phyloP scores from a whole-genome alignment of 1,140 invertebrate species.

The Drosophila carrolli region DNA sequence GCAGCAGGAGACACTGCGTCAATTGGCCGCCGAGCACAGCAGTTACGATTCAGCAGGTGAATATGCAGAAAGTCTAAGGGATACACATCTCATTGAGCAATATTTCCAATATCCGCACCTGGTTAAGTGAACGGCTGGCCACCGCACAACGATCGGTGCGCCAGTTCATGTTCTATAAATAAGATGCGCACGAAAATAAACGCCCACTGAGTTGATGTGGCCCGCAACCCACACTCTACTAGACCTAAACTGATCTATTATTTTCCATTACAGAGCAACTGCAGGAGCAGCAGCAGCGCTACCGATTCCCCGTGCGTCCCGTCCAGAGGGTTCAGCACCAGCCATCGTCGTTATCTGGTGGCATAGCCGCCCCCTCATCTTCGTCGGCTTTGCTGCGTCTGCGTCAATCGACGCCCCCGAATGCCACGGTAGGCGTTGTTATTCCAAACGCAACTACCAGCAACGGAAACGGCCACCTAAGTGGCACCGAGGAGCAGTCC shows the following conservation, averaged over 20 bases:
- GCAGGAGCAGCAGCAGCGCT: conserved; percentile 77
- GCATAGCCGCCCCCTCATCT: conserved; percentile 4
- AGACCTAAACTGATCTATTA: conserved; percentile 29
- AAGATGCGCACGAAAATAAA: conserved; percentile 65
- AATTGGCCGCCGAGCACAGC: conserved; percentile 60
- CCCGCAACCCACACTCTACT: conserved; percentile 25
- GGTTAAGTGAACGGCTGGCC: conserved; percentile 30
- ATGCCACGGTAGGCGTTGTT: conserved; percentile 77
- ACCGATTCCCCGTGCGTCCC: conserved; percentile 79
- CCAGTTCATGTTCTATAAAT: conserved; percentile 78
- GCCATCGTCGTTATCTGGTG: conserved; percentile 29
- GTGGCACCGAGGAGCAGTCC: conserved; percentile 25
- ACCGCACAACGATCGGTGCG: conserved; percentile 49
- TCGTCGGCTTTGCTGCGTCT: conserved; percentile 42
- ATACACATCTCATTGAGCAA: conserved; percentile 18
- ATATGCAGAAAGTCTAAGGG: not conserved
- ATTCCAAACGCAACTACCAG: conserved; percentile 76
- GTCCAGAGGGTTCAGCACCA: conserved; percentile 78
- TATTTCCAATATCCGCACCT: conserved; percentile 49
- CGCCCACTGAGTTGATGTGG: conserved; percentile 47
- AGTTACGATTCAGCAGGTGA: conserved; percentile 65
- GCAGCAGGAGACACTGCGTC: conserved; percentile 58
- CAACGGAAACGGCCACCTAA: conserved; percentile 44
- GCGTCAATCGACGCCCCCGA: conserved; percentile 60
- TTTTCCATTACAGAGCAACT: conserved; percentile 64